These are phyloP conservation scores for Clavelina lepadiformis DNA, from an alignment of 23 tunicate species.

Conservation along the genomic window DNA sequence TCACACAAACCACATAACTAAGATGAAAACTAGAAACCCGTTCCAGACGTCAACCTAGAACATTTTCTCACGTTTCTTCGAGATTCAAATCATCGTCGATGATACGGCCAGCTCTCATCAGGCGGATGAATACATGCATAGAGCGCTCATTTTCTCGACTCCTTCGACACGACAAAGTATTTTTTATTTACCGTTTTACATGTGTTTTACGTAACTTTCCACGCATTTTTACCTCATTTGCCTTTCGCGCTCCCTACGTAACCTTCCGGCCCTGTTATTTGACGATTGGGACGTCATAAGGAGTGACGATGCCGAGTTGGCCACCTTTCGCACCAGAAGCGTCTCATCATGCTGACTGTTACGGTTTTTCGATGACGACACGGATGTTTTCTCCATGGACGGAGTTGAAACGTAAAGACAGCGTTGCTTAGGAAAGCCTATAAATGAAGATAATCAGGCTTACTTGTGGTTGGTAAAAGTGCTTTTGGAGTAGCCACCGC, in stretches of 20 bases:
- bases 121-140: constrained; percentile 47
- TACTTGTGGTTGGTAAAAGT: too few relatives aligned
- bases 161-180: too few relatives aligned
- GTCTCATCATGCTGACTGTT: constrained; percentile 22
- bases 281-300: constrained; percentile 22
- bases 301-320: constrained; percentile 23
- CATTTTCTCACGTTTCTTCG: constrained; percentile 10
- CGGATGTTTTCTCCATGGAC: too few relatives aligned
- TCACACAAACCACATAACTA: too few relatives aligned
- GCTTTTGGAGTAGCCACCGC: too few relatives aligned
- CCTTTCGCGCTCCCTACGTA: constrained; percentile 36
- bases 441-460: too few relatives aligned
- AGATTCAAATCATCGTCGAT: constrained; percentile 5
- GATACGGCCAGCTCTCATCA: constrained; percentile 44
- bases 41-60: background rate
- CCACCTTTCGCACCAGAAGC: constrained; percentile 47
- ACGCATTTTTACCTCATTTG: constrained; percentile 29
- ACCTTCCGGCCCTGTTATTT: constrained; percentile 3
- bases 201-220: background rate
- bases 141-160: constrained; percentile 20
- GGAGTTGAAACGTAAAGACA: too few relatives aligned
- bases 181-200: background rate
- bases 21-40: too few relatives aligned
- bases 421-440: too few relatives aligned
- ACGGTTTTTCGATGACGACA: too few relatives aligned